Base-by-base conservation (phyloP, 2,113 vertebrate species). In the Meriones unguiculatus region DNA sequence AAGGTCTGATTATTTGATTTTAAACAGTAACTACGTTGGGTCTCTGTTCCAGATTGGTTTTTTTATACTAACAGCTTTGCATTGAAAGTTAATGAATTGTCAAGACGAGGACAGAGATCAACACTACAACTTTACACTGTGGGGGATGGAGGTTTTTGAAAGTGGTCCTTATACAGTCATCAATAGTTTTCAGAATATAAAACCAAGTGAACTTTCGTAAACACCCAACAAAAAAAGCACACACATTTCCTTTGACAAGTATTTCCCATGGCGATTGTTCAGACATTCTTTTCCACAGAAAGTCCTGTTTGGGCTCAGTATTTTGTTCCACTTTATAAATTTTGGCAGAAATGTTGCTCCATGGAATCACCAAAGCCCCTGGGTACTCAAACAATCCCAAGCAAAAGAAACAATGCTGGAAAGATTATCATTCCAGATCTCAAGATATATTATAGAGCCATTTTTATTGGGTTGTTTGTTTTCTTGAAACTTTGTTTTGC, bases 261-360 rank as follows among this genome's bases (percentile, higher is more conserved):
- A 46, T 65, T 85, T 85, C 82, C 62, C 82, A 65, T 85, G 82
- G 82, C 82, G 15, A 65, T 85, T 85, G 59, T 85, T 85, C 82
- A 85, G 38, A 24, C 65, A 85, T 65, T 85, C 81, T 85, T 85
- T 85, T 85, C 30, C 82, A 85, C 82, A 85, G 41, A 85, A 85
- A 85, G 82, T 85, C 59, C 38, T 65, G 59, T 85, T 85, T 85
- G 82, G 59, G 82, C 46, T 85, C 82, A 41, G 59, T 65, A 85
- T 85, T 85, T 46, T 85, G 59, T 85, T 85, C 59, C 82, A 65
- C 82, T 65, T 85, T 65, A 85, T 85, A 85, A 65, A 85, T 85
- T 85, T 85, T 85, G 82, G 82, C 82, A 85, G 82, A 65, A 18
- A 65, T 46, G 59, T 30, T 65, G 59, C 62, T 85, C 8, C 41